phyloP scores from a whole-genome alignment of 2,888 invertebrate species.

The Eudemis profundana region DNA sequence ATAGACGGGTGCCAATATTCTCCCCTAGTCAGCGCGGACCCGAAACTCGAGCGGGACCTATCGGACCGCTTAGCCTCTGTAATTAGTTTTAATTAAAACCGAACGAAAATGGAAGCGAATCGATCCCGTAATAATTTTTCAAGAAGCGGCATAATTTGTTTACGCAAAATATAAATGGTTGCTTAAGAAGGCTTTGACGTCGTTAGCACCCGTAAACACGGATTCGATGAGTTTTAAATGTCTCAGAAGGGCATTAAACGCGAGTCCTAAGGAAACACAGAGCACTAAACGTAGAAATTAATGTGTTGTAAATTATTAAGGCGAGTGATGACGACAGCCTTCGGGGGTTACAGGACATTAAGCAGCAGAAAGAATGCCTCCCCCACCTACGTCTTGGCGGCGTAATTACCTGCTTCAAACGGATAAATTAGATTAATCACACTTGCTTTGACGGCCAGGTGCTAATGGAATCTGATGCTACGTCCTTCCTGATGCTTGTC shows the following conservation, averaged over 20 bases:
- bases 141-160: constrained; percentile 40
- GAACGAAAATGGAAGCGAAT: constrained; percentile 63
- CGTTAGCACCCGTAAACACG: constrained; percentile 31
- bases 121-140: constrained; percentile 53
- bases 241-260: constrained; percentile 44
- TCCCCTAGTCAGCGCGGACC: constrained; percentile 64
- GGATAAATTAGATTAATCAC: constrained; percentile 79
- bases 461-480: constrained; percentile 72
- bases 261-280: constrained; percentile 49
- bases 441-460: constrained; percentile 72
- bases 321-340: constrained; percentile 58
- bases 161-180: constrained; percentile 1
- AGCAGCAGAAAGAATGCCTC: constrained; percentile 57
- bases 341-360: constrained; percentile 51
- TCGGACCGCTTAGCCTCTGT: constrained; percentile 69
- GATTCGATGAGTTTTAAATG: constrained; percentile 38
- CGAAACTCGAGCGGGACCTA: constrained; percentile 65
- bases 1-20: constrained; percentile 73
- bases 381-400: constrained; percentile 58
- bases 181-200: constrained; percentile 19
- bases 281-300: constrained; percentile 53
- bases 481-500: constrained; percentile 57
- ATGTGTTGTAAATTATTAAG: constrained; percentile 66
- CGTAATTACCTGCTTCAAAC: constrained; percentile 70
- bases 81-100: constrained; percentile 82